Evolutionary conservation across 2,113 vertebrate genomes (phyloP).

Genomic region (Rhineura floridana): DNA sequence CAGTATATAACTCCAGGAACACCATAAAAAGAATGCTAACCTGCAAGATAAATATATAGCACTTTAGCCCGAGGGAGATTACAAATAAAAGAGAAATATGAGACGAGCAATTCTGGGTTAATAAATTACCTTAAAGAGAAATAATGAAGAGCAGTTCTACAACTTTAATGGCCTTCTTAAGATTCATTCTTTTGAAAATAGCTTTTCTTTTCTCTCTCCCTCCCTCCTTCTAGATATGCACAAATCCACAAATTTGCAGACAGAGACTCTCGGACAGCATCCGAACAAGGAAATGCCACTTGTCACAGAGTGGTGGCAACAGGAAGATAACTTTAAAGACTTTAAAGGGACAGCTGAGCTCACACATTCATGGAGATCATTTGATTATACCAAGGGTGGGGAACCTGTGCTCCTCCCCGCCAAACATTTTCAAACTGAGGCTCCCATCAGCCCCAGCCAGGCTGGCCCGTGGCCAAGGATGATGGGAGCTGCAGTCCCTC

Average conservation of each 20-base stretch:
- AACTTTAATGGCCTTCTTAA: constrained; percentile 63
- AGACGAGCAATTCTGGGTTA: constrained; percentile 58
- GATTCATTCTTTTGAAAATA: constrained; percentile 44
- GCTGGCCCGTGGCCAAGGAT: background rate
- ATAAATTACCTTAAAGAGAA: constrained; percentile 78
- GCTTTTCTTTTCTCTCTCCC: background rate
- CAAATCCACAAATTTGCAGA: background rate
- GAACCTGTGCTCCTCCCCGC: background rate
- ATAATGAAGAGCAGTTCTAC: constrained; percentile 68
- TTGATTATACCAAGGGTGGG: background rate
- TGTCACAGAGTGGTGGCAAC: too few species aligned
- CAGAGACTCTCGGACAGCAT: background rate
- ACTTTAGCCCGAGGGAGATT: constrained; percentile 68
- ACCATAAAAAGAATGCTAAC: constrained; percentile 71
- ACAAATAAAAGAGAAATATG: constrained; percentile 73
- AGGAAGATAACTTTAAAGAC: background rate
- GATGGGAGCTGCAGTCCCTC: background rate
- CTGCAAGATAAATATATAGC: constrained; percentile 68
- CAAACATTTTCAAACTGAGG: background rate
- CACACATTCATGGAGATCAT: background rate
- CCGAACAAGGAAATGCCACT: background rate
- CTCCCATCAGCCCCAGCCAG: background rate
- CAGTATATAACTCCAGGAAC: constrained; percentile 69
- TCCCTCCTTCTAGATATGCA: background rate
- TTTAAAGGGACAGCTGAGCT: background rate